phyloP scores from a whole-genome alignment of 2,113 vertebrate genomes.

The Epinephelus moara region DNA sequence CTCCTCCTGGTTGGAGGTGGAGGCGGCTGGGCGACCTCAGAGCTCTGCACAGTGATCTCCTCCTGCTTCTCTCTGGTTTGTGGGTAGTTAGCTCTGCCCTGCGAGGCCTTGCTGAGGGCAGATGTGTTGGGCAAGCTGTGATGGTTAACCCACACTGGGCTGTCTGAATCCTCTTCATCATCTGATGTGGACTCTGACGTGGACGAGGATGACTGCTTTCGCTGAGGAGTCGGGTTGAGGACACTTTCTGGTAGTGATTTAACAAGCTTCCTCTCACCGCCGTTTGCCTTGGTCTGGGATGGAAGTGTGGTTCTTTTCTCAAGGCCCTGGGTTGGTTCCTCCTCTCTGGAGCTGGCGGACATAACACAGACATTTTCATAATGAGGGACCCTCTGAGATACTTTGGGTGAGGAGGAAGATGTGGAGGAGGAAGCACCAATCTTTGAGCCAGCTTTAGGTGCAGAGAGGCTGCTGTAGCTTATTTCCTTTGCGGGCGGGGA shows the following conservation, averaged over 20 bases:
- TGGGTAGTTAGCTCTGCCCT: constrained; percentile 40
- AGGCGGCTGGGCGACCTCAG: constrained; percentile 30
- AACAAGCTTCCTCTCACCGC: constrained; percentile 76
- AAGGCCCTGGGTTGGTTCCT: constrained; percentile 53
- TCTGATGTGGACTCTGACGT: constrained; percentile 77
- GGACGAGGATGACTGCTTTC: constrained; percentile 74
- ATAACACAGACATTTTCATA: constrained; percentile 84
- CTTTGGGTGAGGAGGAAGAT: constrained; percentile 61
- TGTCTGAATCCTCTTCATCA: constrained; percentile 79
- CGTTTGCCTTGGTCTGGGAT: constrained; percentile 62
- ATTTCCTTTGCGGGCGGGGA: constrained; percentile 73
- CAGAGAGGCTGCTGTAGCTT: constrained; percentile 79
- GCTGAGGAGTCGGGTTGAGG: constrained; percentile 55
- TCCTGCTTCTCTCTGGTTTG: constrained; percentile 60
- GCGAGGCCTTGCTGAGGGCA: constrained; percentile 44
- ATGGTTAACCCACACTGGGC: constrained; percentile 82
- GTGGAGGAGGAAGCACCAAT: constrained; percentile 52
- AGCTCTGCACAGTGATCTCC: constrained; percentile 25
- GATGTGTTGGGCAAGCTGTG: constrained; percentile 75
- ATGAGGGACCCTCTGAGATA: constrained; percentile 78
- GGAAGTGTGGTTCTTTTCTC: constrained; percentile 79
- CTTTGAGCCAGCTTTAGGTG: constrained; percentile 77
- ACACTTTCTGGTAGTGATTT: constrained; percentile 76
- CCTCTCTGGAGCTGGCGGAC: constrained; percentile 38
- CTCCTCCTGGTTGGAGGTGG: constrained; percentile 61